Evolutionary conservation across 2,797 vertebrate genomes (phyloP), one percentile per base, ranked within the genome.

Genomic region (Mus minutoides): DNA sequence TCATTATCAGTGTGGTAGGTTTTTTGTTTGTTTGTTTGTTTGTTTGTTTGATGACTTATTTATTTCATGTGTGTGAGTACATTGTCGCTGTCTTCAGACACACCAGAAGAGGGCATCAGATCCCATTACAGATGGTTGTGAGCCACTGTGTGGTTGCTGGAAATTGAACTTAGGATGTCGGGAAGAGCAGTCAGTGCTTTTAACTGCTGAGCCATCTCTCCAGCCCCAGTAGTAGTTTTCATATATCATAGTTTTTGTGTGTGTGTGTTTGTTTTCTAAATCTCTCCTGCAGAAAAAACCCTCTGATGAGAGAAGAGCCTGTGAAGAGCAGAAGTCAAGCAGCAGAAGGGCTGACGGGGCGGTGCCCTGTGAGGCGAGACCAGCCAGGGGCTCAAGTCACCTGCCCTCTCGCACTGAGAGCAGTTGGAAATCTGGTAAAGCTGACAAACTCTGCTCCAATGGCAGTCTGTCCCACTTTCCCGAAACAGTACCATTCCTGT

Each of bases 381-480:
- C 95, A 89, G 95, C 79, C 52, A 97, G 87, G 89, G 88, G 95
- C 86, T 96, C 93, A 0, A 95, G 92, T 92, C 96, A 80, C 69
- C n/a, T 92, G 12, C 95, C 97, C n/a, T 0, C 56, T 34, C 78
- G 93, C 54, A 75, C 67, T 58, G 97, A 97, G 88, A 96, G 96
- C 84, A 95, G 96, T 1, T 0, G 96, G 93, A 98, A 98, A 92
- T 97, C 98, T 98, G 98, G 98, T 98, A 97, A 82, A 83, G 86
- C 56, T 16, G 93, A 58, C 14, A 75, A 37, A 37, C 31, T 49
- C 4, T 71, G 29, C 31, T 93, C 7, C 88, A 46, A 2, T 19
- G 29, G 73, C 10, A 11, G 4, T 40, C 69, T 75, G 0, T 29
- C 12, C 11, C 13, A 7, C 43, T 16, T 8, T 62, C 58, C 26